These are phyloP conservation scores for Microtus pennsylvanicus DNA, from an alignment of 2,113 vertebrate genomes.

Conservation along the genomic window DNA sequence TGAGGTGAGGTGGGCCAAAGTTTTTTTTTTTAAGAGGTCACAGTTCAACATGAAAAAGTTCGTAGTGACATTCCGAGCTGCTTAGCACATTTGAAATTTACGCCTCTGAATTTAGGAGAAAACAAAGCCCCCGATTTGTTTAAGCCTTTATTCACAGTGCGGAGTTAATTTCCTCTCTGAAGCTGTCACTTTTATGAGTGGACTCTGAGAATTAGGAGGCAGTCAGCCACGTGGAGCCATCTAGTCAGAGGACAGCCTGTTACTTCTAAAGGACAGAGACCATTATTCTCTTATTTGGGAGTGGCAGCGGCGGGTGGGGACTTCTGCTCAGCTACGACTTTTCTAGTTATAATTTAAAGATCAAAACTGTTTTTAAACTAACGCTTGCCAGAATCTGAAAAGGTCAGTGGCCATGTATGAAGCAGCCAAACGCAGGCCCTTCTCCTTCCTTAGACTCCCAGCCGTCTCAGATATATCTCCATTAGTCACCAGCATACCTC, in stretches of 20 bases:
- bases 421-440: constrained; percentile 55
- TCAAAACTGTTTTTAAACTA: constrained; percentile 69
- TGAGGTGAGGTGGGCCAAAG: not conserved
- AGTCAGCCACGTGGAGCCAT: not conserved
- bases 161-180: not conserved
- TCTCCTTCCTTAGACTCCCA: constrained; percentile 35
- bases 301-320: not conserved
- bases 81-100: not conserved
- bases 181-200: not conserved
- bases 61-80: not conserved
- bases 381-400: constrained; percentile 65
- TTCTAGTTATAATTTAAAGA: constrained; percentile 70
- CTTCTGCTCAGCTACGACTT: constrained; percentile 24
- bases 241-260: not conserved
- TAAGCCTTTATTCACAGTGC: constrained; percentile 5
- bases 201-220: not conserved
- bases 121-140: not conserved
- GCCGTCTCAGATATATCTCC: constrained; percentile 66
- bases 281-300: constrained; percentile 32
- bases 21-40: too few species aligned
- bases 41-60: not conserved
- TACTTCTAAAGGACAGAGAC: constrained; percentile 41
- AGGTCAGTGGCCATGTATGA: constrained; percentile 68
- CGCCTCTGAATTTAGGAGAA: constrained; percentile 19
- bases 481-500: constrained; percentile 63